Evolutionary conservation across 2,113 vertebrate species (phyloP).

Genomic region (Smithornis capensis): DNA sequence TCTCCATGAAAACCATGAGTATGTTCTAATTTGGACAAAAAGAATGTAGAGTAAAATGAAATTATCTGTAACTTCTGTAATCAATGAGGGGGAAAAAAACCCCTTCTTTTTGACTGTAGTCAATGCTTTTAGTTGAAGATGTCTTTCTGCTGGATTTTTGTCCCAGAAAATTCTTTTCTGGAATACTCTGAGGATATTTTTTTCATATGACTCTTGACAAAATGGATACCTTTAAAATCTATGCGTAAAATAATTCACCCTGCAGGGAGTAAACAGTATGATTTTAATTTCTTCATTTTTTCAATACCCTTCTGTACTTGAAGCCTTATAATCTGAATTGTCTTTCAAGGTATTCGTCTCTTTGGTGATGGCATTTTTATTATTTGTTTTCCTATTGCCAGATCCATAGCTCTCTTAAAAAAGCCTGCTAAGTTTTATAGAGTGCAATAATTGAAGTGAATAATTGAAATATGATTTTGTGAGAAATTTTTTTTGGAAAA

Average conservation of each 20-base stretch:
- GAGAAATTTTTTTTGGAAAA: neutral
- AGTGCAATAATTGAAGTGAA: neutral
- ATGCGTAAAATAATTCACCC: neutral
- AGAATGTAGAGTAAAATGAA: neutral
- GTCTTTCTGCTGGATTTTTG: neutral
- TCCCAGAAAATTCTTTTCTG: neutral
- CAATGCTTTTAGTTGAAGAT: neutral
- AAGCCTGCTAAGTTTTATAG: neutral
- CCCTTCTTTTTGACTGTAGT: neutral
- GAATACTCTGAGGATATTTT: neutral
- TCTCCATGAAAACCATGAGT: neutral
- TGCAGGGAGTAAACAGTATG: neutral
- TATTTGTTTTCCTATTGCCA: neutral
- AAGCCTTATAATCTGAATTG: neutral
- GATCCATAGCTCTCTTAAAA: neutral
- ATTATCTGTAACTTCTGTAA: neutral
- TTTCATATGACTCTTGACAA: neutral
- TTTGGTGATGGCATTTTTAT: neutral
- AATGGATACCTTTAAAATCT: neutral
- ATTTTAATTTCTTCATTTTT: constrained; percentile 9
- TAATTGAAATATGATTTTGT: neutral
- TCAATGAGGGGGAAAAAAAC: neutral
- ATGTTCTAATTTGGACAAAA: neutral
- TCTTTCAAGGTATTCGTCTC: neutral
- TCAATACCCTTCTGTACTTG: neutral